Evolutionary conservation across 2,797 vertebrate genomes (phyloP), one percentile per base, ranked within the genome.

Genomic region (Argya squamiceps): DNA sequence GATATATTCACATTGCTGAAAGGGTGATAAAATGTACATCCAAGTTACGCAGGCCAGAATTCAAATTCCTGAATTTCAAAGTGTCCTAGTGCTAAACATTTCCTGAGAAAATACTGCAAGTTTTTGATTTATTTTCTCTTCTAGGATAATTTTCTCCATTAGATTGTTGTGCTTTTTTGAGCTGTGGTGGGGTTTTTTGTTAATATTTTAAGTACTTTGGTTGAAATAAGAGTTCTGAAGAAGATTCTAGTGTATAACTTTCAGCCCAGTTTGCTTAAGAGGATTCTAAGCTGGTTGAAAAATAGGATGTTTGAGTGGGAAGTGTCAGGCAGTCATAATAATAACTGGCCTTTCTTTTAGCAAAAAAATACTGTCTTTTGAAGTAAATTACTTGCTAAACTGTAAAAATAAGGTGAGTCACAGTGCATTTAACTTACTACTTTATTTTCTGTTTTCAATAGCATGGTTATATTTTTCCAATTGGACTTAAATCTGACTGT

Each of bases 401-500:
- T 81, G 53, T 85, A 89, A 77, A 93, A 94, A 83, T 22, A 1
- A 80, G 16, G 39, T 47, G 62, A 89, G 37, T 92, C 84, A 70
- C 53, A 63, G 18, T 65, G 63, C 50, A 6, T 81, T 81, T 75
- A 75, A 81, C 29, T 92, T 83, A 62, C 13, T 87, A 46, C 55
- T 84, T 69, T n/a, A 27, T n/a, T 84, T 92, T 94, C 65, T 89
- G 59, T 93, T 96, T 93, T 91, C 75, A 88, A 10, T 77, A 65
- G 55, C 29, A 41, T 27, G 29, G 63, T 69, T 93, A 9, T 60
- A 68, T 93, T 96, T 94, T 93, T 91, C 62, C 76, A 53, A 2
- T 89, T 95, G 85, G 52, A 78, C 63, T 87, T 93, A 87, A 87
- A 92, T 89, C 58, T 93, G 84, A 27, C 77, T 86, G 76, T 82